Percentiles rank a stretch among this genome's conserved stretches.
Conservation (phyloP, 2,113 vertebrate species). For the Ibidorhyncha struthersii region DNA sequence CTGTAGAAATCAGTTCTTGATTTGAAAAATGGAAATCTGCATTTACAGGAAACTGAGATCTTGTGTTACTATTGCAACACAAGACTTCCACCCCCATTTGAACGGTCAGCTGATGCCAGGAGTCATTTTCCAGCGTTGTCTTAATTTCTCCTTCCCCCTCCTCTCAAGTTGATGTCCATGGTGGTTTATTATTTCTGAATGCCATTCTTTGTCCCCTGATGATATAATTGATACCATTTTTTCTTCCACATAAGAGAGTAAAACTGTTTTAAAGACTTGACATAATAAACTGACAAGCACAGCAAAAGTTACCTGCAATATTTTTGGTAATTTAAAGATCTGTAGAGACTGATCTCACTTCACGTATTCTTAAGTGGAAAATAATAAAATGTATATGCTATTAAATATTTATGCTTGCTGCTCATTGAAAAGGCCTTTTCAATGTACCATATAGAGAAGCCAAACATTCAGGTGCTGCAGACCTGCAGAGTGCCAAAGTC, state of each 20-base stretch:
- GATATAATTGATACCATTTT: background rate
- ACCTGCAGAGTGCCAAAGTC: background rate
- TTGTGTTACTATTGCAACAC: conserved; percentile 23
- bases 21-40: background rate
- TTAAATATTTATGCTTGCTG: background rate
- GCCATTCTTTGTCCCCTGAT: background rate
- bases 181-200: background rate
- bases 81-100: background rate
- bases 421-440: background rate
- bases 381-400: background rate
- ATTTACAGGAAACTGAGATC: conserved; percentile 3
- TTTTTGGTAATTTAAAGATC: background rate
- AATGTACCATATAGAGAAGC: background rate
- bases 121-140: background rate
- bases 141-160: background rate
- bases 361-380: background rate
- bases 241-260: background rate
- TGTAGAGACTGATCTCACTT: background rate
- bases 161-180: background rate
- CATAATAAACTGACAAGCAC: background rate
- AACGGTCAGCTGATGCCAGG: conserved; percentile 35
- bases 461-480: background rate
- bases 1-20: background rate
- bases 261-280: background rate
- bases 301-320: background rate